Base-by-base conservation (phyloP, 2,113 vertebrate species). In the Erythrocercus mccallii region DNA sequence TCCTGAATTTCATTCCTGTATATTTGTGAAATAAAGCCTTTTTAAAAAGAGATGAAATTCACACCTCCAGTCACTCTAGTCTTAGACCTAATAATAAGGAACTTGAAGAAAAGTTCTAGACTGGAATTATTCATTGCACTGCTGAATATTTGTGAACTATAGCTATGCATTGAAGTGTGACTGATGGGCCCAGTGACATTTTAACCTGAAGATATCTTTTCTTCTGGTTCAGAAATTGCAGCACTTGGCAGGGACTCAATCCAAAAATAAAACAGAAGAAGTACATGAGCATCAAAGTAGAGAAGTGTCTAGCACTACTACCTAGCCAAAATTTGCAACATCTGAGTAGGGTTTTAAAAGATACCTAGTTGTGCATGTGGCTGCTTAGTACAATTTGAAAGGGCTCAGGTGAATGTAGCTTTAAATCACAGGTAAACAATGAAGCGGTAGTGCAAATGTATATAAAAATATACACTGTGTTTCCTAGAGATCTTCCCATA, bases 171-270 rank as follows among this genome's bases (percentile, higher is more conserved):
- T 89, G 88, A 86, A 95, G 66, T 78, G 76, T 96, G 92, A 96
- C 79, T 95, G 95, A 97, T 89, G 54, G 66, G 62, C 54, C 86
- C 38, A 38, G 77, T 95, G 93, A 82, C 95, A 93, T 95, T 96
- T 96, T 94, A 94, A 96, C 95, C 94, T 68, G 61, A 94, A 93
- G 92, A 71, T 91, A 88, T 94, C 83, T 95, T 95, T 90, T 95
- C 61, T 95, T 94, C 86, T 90, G 88, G 57, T 93, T 97, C 92
- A 95, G 60, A 93, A 91, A 88, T 82, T 86, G 80, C 66, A 61
- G 70, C 28, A 57, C 51, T 96, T 94, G 88, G 79, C 72, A 86
- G 72, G 51, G 60, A 69, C 47, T 96, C 72, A 76, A 15, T 92
- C 90, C 38, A n/a, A 91, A 76, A 86, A 65, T 83, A 78, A 81